phyloP scores from a whole-genome alignment of 1,140 invertebrate species.

The Heliothis subflexa region DNA sequence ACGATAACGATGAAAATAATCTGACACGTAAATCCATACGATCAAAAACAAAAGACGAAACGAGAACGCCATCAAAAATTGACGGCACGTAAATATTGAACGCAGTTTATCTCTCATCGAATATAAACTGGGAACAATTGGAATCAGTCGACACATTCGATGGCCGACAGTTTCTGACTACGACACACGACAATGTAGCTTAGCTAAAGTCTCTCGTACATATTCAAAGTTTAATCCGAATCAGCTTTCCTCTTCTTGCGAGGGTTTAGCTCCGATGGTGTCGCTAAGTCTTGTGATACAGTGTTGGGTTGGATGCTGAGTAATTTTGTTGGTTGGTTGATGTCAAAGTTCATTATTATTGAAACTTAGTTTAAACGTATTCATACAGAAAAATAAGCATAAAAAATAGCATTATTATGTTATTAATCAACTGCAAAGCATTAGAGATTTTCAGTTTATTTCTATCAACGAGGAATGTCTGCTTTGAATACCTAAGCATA shows the following conservation, averaged over 20 bases:
- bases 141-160: slow-evolving; percentile 41
- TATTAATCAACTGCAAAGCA: no score
- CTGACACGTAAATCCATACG: no score
- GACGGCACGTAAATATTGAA: slow-evolving; percentile 8
- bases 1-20: no score
- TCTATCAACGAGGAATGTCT: no score
- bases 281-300: slow-evolving; percentile 53
- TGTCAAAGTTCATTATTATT: no score
- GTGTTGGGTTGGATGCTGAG: slow-evolving; percentile 18
- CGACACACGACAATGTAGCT: slow-evolving; percentile 52
- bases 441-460: no score
- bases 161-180: slow-evolving; percentile 42
- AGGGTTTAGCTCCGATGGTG: slow-evolving; percentile 53
- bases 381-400: no score
- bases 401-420: no score
- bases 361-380: no score
- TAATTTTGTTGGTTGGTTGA: slow-evolving; percentile 2
- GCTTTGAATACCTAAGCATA: no score
- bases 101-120: slow-evolving; percentile 29
- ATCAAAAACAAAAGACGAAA: neutral
- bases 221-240: slow-evolving; percentile 72
- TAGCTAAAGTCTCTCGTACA: slow-evolving; percentile 56
- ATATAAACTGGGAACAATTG: slow-evolving; percentile 39
- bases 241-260: slow-evolving; percentile 58
- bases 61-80: slow-evolving; percentile 6